Evolutionary conservation across 2,113 vertebrate genomes (phyloP), one percentile per base, ranked within the genome.

Genomic region (Anas platyrhynchos): DNA sequence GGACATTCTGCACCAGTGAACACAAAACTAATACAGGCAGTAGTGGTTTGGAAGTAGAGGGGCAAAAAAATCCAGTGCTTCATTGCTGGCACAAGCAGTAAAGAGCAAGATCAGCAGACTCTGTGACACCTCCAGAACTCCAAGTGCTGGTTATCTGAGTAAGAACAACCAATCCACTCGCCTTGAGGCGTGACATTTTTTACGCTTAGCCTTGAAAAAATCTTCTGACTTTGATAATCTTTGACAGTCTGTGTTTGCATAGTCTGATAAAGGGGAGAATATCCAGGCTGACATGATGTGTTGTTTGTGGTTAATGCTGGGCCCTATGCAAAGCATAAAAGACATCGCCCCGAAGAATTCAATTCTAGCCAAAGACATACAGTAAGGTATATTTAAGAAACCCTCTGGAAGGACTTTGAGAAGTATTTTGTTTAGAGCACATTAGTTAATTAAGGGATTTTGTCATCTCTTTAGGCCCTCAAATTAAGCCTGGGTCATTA

Each of bases 211-310:
- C 31, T 10, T 86, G 46, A 36, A 58, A 48, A 79, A 50, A 9
- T 16, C 52, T 59, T 65, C 48, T 2, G 3, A 63, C 56, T 63
- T 32, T 69, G 62, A 12, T 21, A 29, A 67, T 44, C 66, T 78
- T 32, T 65, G 54, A n/a, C 23, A 31, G 38, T 75, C 65, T n/a
- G 31, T 50, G 58, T 86, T 87, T 69, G 20, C 48, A 8, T 6
- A 62, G 34, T 38, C 31, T 76, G 62, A 13, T 54, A 76, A 62
- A 69, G 41, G 55, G 50, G 52, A 48, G 25, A 83, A 36, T n/a
- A 14, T 11, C 10, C 27, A 14, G 3, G 52, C 17, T 62, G 44
- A 31, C 0, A 0, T 3, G 3, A 32, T 52, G 25, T 75, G 25
- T 34, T 67, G 32, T 46, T 71, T 85, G 11, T n/a, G 36, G 21